Base-by-base conservation (phyloP, 2,113 vertebrate genomes). In the Spilogale gracilis region DNA sequence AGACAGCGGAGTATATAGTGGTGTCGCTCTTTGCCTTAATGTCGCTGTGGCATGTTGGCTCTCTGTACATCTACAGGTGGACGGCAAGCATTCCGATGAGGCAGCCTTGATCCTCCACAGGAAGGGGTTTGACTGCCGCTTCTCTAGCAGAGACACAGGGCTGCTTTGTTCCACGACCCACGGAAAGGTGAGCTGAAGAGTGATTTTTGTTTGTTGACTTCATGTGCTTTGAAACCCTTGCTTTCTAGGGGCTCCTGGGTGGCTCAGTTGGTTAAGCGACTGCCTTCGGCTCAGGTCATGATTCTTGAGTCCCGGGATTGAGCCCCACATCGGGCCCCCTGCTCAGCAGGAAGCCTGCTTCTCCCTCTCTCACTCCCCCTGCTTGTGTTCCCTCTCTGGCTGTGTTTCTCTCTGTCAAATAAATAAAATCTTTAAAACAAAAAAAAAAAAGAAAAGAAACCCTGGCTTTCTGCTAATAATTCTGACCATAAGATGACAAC, bases 101-200 rank as follows among this genome's bases (percentile, higher is more conserved):
- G 99, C 99, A 21, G 99, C 99, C 60, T 98, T 99, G 65, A 99
- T 99, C 95, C 98, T 99, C 95, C 99, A 99, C 97, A 99, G 99
- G 97, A 99, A 99, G 96, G 99, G 99, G 50, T 99, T 99, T 97
- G 99, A 99, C 93, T 99, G 99, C 97, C 98, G 96, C 97, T 99
- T 99, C 91, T 80, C 98, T 96, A 99, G 98, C 65, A 98, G 97
- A 91, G 98, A 98, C 30, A 97, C 43, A 8, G 97, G 97, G 6
- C 98, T 99, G 9, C 67, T 95, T 56, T 99, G 99, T 97, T 99
- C 99, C 8, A 99, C 99, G 80, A 99, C 99, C 97, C 98, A 94
- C 95, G 99, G 99, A 96, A 99, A 99, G 99, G 99, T 99, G 99
- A 96, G 91, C 45, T 86, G 50, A 63, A 21, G 73, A 81, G 63